Evolutionary conservation across 2,113 vertebrate genomes (phyloP), one percentile per base, ranked within the genome.

Genomic region (Rhipidura dahli): DNA sequence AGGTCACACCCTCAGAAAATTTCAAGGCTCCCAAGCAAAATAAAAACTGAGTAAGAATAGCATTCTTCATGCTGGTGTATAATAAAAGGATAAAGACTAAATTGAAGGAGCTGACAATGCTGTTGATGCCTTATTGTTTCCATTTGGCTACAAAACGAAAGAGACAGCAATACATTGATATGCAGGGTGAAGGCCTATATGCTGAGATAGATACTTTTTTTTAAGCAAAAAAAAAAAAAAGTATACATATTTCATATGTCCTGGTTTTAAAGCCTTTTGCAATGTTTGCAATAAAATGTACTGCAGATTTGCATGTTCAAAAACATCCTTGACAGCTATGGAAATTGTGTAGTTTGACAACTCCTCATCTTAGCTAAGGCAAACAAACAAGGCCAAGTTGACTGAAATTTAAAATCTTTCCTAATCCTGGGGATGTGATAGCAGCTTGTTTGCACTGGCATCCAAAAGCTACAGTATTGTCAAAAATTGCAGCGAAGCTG

Each of bases 241-340:
- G n/a, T 75, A 93, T 93, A 94, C 90, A 94, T 95, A 93, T 95
- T 96, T 96, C 75, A 95, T 95, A 94, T 91, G 77, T 90, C 93
- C 96, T 4, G 76, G 64, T 94, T 95, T 95, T 94, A 93, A 96
- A 94, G 89, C 68, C 89, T 96, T 90, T 94, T 94, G 83, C 91
- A 92, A 92, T 96, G 93, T 96, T 96, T 96, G 77, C 71, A 17
- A 95, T 96, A 96, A 96, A 93, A 94, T 91, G 79, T 90, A 91
- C 79, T 93, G 91, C 47, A 96, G 87, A 97, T 96, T 94, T 96
- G 79, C 85, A 94, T 97, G 92, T 92, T 95, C 95, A 95, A 95
- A 96, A 96, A 90, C 94, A 97, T 94, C 88, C 73, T 92, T 97
- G 95, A 97, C 95, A 97, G 95, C 94, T 96, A 96, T 93, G 91